Evolutionary conservation across 2,888 invertebrate species (phyloP).

Genomic region (Tholera decimalis): DNA sequence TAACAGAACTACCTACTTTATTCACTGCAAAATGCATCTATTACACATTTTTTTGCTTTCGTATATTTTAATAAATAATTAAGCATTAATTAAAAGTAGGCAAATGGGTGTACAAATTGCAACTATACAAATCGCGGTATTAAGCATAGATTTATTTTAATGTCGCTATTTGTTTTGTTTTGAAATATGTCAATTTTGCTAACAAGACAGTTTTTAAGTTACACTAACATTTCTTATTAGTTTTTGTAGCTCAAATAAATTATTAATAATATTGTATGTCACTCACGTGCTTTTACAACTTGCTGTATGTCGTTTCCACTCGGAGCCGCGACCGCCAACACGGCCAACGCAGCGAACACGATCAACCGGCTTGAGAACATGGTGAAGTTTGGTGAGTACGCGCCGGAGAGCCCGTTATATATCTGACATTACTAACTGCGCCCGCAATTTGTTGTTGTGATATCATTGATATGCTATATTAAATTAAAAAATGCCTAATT

Average conservation of each 20-base stretch:
- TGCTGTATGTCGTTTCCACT: slow-evolving; percentile 63
- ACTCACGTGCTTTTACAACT: slow-evolving; percentile 61
- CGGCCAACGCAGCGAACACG: slow-evolving; percentile 69
- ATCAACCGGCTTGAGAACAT: slow-evolving; percentile 69
- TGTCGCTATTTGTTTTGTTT: too few species aligned
- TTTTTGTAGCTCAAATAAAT: too few species aligned
- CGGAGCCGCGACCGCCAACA: slow-evolving; percentile 64
- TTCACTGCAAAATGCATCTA: slow-evolving; percentile 12
- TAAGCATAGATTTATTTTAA: too few species aligned
- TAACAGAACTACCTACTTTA: slow-evolving; percentile 16
- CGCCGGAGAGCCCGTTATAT: slow-evolving; percentile 69
- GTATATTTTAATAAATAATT: too few species aligned
- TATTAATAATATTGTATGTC: background rate
- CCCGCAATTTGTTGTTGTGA: slow-evolving; percentile 6
- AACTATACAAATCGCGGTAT: too few species aligned
- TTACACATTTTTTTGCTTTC: background rate
- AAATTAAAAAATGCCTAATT: too few species aligned
- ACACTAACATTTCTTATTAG: too few species aligned
- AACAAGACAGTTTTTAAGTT: too few species aligned
- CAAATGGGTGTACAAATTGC: too few species aligned
- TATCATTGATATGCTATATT: slow-evolving; percentile 4
- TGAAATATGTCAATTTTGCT: too few species aligned
- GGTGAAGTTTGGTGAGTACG: slow-evolving; percentile 59
- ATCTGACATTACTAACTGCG: slow-evolving; percentile 57
- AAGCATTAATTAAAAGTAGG: background rate